Conservation (phyloP, 2,113 vertebrate genomes). For the Neotragus pygmaeus region DNA sequence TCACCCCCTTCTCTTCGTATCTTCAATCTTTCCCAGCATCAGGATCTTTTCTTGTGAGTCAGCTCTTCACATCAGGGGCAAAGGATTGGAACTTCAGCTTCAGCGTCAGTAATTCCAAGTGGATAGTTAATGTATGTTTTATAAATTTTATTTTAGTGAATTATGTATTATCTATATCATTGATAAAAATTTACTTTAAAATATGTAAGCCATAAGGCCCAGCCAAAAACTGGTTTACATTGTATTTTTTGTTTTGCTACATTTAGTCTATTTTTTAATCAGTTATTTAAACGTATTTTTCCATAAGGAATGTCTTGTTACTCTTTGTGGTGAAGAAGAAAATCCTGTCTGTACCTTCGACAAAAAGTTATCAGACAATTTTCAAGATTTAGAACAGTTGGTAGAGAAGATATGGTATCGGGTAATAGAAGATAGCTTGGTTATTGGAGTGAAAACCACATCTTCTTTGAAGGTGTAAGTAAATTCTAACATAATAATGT, state of each 20-base stretch:
- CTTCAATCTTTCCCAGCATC: neutral
- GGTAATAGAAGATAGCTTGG: slow-evolving; percentile 84
- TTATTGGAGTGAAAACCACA: slow-evolving; percentile 86
- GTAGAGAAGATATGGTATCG: slow-evolving; percentile 90
- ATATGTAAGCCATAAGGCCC: neutral
- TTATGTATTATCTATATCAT: neutral
- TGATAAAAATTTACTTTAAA: neutral
- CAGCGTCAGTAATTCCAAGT: neutral
- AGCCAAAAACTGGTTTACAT: neutral
- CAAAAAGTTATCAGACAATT: slow-evolving; percentile 57
- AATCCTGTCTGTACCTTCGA: slow-evolving; percentile 69
- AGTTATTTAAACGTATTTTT: slow-evolving; percentile 49
- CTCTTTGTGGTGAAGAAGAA: slow-evolving; percentile 89
- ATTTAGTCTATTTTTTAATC: neutral
- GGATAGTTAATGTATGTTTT: neutral
- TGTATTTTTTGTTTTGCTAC: neutral
- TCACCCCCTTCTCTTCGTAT: neutral
- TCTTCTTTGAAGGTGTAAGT: slow-evolving; percentile 84
- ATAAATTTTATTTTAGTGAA: slow-evolving; percentile 25
- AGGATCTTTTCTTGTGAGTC: neutral
- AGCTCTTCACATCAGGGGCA: neutral
- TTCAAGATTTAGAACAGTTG: slow-evolving; percentile 72
- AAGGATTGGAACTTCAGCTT: neutral
- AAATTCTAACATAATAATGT: neutral
- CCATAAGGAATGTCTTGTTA: slow-evolving; percentile 87